These are phyloP conservation scores for Plusia festucae DNA, from an alignment of 2,888 invertebrate species.

Conservation along the genomic window DNA sequence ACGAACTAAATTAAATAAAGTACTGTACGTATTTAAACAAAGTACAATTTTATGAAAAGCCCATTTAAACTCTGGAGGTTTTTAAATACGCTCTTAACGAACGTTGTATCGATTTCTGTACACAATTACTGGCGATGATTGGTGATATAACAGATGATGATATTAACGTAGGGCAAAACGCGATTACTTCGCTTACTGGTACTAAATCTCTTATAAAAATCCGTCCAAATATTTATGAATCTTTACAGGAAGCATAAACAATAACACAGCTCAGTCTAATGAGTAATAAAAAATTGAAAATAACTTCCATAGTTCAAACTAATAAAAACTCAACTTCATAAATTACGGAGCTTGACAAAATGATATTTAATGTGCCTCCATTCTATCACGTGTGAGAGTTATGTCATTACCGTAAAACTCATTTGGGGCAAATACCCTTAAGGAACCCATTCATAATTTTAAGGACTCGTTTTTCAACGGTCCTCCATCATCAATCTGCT, in stretches of 20 bases:
- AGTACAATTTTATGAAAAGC: conserved; percentile 41
- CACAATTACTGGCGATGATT: conserved; percentile 79
- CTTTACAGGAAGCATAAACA: conserved; percentile 76
- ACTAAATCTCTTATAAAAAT: conserved; percentile 30
- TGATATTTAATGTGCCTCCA: conserved; percentile 83
- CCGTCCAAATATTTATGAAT: conserved; percentile 53
- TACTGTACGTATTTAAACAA: conserved; percentile 50
- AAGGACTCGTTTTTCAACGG: conserved; percentile 83
- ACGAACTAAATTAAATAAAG: conserved; percentile 56
- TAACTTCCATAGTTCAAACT: conserved; percentile 75
- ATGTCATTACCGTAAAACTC: conserved; percentile 82
- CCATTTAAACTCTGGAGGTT: conserved; percentile 20
- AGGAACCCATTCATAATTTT: conserved; percentile 81
- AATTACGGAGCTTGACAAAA: conserved; percentile 86
- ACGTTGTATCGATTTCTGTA: conserved; percentile 63
- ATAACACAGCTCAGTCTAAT: conserved; percentile 68
- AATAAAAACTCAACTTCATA: conserved; percentile 74
- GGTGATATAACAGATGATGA: conserved; percentile 60
- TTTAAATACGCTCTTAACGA: conserved; percentile 50
- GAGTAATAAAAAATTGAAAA: conserved; percentile 78
- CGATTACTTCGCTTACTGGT: conserved; percentile 9
- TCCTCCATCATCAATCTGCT: conserved; percentile 84
- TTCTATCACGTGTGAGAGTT: conserved; percentile 76
- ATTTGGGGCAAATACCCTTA: conserved; percentile 78
- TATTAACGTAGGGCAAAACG: conserved; percentile 20